Percentiles rank a stretch among this genome's conserved stretches.
Evolutionary conservation across 2,888 invertebrate species (phyloP).

Genomic region (Tanypteryx hageni): DNA sequence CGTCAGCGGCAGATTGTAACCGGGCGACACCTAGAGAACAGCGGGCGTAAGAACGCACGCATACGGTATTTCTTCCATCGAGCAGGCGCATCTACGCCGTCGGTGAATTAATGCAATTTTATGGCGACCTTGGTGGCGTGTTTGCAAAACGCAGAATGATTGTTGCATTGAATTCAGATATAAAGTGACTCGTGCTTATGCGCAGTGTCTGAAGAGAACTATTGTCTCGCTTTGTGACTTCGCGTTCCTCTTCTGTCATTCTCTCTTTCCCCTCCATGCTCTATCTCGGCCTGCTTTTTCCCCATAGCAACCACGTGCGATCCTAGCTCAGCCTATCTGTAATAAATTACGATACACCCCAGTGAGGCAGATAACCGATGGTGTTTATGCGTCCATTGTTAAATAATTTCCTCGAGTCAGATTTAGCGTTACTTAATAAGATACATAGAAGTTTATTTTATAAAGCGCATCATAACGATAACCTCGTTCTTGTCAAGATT

Average conservation of each 20-base stretch:
- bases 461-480: too few species aligned
- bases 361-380: too few species aligned
- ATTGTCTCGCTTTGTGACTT: neutral
- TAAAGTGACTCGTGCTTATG: slow-evolving; percentile 3
- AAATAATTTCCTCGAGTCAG: too few species aligned
- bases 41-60: slow-evolving; percentile 3
- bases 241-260: neutral
- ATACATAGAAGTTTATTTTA: too few species aligned
- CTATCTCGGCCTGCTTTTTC: too few species aligned
- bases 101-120: slow-evolving; percentile 30
- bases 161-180: neutral
- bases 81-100: neutral
- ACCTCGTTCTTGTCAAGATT: too few species aligned
- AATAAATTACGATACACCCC: too few species aligned
- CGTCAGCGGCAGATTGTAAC: neutral
- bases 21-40: neutral
- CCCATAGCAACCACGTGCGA: too few species aligned
- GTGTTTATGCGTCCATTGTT: too few species aligned
- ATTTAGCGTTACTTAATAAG: too few species aligned
- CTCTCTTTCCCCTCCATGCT: neutral
- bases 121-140: slow-evolving; percentile 22
- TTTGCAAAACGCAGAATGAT: slow-evolving; percentile 7
- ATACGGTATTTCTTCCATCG: slow-evolving; percentile 11
- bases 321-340: too few species aligned
- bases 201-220: neutral